A percentile compares a stretch with the other conserved stretches of the same genome.
phyloP scores from a whole-genome alignment of 2,113 vertebrate species.

The Taxidea taxus region DNA sequence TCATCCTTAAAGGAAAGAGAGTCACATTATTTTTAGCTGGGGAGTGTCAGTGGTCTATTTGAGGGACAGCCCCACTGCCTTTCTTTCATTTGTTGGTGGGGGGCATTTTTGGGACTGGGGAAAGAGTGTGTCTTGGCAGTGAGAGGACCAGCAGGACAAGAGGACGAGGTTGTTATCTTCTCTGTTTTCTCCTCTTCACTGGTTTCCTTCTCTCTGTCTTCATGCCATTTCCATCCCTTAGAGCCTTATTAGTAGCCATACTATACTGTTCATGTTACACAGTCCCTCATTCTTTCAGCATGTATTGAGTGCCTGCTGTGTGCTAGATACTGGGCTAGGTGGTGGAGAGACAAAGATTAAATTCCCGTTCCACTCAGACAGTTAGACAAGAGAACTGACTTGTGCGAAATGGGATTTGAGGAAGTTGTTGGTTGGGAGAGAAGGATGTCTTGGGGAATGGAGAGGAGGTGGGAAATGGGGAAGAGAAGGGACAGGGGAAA shows the following conservation, averaged over 20 bases:
- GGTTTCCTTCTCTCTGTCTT: neutral
- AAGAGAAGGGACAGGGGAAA: neutral
- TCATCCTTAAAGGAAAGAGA: neutral
- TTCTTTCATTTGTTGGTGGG: neutral
- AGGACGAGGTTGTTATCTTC: neutral
- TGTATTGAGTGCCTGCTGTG: neutral
- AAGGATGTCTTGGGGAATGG: neutral
- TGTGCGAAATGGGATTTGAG: neutral
- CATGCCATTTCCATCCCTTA: neutral
- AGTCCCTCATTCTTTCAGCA: neutral
- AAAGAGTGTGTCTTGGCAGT: neutral
- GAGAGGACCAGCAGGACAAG: too few relatives aligned
- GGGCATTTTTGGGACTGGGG: neutral
- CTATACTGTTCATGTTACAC: neutral
- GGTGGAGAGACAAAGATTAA: neutral
- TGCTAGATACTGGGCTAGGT: neutral
- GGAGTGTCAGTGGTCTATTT: neutral
- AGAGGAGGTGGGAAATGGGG: neutral
- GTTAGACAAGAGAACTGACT: neutral
- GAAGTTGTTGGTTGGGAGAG: neutral
- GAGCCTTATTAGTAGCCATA: neutral
- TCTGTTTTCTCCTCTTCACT: neutral
- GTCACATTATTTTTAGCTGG: neutral
- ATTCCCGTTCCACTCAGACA: neutral
- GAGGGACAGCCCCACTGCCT: neutral